Conservation (phyloP, 2,113 vertebrate species). For the Sebastes schlegelii region DNA sequence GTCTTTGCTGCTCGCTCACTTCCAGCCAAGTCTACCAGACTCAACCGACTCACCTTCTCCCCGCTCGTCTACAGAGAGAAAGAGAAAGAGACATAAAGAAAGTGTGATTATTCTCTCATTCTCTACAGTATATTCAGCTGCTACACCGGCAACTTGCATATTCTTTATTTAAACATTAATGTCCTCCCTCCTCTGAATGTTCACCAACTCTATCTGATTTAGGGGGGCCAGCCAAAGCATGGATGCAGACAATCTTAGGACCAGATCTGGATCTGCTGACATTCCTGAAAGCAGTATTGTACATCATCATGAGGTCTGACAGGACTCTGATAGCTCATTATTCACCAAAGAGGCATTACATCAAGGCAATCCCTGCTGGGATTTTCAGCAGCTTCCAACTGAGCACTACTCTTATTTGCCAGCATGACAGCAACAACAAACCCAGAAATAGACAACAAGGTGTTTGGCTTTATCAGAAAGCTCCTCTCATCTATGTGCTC, state of each 20-base stretch:
- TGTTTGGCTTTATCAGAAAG: constrained; percentile 10
- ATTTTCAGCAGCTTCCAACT: not conserved
- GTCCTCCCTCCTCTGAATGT: too few relatives aligned
- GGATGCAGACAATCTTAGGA: too few relatives aligned
- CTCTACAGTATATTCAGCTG: not conserved
- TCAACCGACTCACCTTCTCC: constrained; percentile 97
- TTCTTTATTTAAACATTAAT: not conserved
- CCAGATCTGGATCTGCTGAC: too few relatives aligned
- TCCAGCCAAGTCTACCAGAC: constrained; percentile 96
- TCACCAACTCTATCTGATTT: too few relatives aligned
- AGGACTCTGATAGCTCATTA: constrained; percentile 12
- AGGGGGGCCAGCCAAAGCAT: too few relatives aligned
- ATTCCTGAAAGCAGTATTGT: not conserved
- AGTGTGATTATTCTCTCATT: not conserved
- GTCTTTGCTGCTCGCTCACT: constrained; percentile 98
- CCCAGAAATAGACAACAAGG: not conserved
- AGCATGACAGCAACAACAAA: not conserved
- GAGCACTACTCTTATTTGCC: not conserved
- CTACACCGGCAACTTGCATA: not conserved
- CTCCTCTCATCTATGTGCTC: not conserved
- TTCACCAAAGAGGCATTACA: constrained; percentile 12
- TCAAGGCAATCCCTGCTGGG: not conserved
- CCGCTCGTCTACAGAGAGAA: constrained; percentile 89
- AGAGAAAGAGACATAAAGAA: not conserved
- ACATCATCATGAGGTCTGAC: constrained; percentile 7